Base-by-base conservation (phyloP, 64 coral and sea anemone species). In the Montipora efflorescens region DNA sequence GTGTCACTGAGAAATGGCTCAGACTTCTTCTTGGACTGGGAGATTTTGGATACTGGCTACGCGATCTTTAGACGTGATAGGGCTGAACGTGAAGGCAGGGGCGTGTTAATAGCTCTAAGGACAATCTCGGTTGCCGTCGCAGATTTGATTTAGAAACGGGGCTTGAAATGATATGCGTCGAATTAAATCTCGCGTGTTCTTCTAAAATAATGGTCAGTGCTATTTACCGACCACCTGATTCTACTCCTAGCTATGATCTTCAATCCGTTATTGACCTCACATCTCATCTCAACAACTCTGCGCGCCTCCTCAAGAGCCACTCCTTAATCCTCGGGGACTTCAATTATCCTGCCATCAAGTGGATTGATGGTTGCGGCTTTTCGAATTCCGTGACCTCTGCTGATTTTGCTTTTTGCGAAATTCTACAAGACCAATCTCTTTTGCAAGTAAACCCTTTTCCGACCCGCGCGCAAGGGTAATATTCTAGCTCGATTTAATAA, bases 191-290 rank as follows among this genome's bases (percentile, higher is more conserved):
- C 22, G 7, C 0, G 49, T n/a, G 69, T 4, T 76, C 86, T 48
- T 36, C 84, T 45, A 51, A 88, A 4, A 88, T 75, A 3, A 2
- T 68, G 2, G 3, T 88, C 2, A 88, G 8, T 57, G 52, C 86
- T 11, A 15, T 88, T 5, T 88, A 88, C 19, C 47, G 68, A n/a
- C 12, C 86, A 5, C 69, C 86, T 1, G 86, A 88, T 20, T 72
- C 86, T 0, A 75, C n/a, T 12, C 86, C 86, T 74, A 88, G 86
- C 86, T 19, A 88, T 23, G 68, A 88, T 48, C 47, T 76, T 75
- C 36, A 44, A 5, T 72, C 44, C 47, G 21, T 55, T 13, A 19
- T 15, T 6, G 7, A 87, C 6, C 50, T 87, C 15, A 36, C 28
- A 36, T 36, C 28, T 36, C 28, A 1, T 36, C 15, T 19, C 45